Evolutionary conservation across 37 sponge, comb jelly and placozoan genomes (phyloP).

Genomic region (Aplysina aerophoba): DNA sequence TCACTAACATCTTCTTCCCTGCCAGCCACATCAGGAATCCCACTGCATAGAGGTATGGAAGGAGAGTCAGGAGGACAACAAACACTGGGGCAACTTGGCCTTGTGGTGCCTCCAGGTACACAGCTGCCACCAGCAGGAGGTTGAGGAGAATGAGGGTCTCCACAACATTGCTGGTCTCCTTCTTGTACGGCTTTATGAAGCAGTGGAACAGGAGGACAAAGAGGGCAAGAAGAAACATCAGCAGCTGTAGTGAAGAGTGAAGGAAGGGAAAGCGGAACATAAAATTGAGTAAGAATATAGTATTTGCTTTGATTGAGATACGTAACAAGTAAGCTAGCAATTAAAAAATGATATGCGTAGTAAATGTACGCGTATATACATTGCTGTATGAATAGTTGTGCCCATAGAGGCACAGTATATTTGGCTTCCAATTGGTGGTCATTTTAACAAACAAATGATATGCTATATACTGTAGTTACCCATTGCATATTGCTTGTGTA

Average conservation of each 20-base stretch:
- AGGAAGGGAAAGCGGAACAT: neutral
- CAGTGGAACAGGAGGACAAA: constrained; percentile 50
- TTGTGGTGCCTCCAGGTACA: constrained; percentile 60
- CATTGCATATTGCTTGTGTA: too few relatives aligned
- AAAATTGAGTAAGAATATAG: too few relatives aligned
- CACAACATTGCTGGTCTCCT: constrained; percentile 56
- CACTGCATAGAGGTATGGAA: constrained; percentile 58
- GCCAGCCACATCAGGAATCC: constrained; percentile 25
- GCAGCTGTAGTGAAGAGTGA: constrained; percentile 33
- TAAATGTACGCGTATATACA: too few relatives aligned
- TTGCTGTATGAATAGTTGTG: too few relatives aligned
- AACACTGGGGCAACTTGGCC: constrained; percentile 32
- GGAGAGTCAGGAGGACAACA: constrained; percentile 43
- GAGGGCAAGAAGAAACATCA: constrained; percentile 49
- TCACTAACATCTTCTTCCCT: neutral
- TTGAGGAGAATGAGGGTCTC: constrained; percentile 65
- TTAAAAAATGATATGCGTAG: too few relatives aligned
- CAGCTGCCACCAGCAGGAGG: constrained; percentile 62
- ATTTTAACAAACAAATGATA: too few relatives aligned
- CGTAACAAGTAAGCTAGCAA: too few relatives aligned
- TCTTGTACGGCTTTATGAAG: constrained; percentile 68
- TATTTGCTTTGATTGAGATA: too few relatives aligned
- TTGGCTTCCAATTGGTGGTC: too few relatives aligned
- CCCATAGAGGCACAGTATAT: too few relatives aligned
- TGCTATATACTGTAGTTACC: too few relatives aligned